Conservation (phyloP, 2,888 invertebrate species). For the Cheiracanthium punctorium region DNA sequence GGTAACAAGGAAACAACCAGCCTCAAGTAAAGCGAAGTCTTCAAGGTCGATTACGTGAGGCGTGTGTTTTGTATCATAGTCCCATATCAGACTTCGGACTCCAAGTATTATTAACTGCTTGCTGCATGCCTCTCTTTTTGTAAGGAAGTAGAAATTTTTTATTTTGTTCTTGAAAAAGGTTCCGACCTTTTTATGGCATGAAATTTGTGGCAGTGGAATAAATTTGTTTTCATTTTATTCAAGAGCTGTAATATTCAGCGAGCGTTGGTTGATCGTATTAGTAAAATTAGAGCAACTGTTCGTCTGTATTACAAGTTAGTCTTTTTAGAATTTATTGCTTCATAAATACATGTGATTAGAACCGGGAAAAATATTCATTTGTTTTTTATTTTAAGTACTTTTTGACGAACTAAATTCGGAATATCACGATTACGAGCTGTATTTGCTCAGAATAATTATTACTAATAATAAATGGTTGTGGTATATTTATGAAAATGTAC, state of each 20-base stretch:
- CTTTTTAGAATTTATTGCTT: too few relatives aligned
- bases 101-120: neutral
- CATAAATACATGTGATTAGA: too few relatives aligned
- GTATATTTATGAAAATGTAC: too few relatives aligned
- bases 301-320: too few relatives aligned
- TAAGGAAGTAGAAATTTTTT: neutral
- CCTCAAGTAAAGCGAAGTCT: neutral
- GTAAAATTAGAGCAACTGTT: too few relatives aligned
- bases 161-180: neutral
- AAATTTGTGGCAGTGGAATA: neutral
- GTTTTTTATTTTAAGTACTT: too few relatives aligned
- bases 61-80: conserved; percentile 1
- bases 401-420: too few relatives aligned
- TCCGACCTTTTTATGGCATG: neutral
- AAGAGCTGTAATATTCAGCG: neutral
- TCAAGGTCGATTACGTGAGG: conserved; percentile 14
- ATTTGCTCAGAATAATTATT: too few relatives aligned
- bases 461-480: too few relatives aligned
- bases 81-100: neutral
- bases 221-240: neutral
- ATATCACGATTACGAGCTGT: too few relatives aligned
- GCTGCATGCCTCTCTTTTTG: neutral
- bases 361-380: too few relatives aligned
- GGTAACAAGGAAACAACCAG: conserved; percentile 1
- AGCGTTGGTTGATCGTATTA: neutral